Conservation (phyloP, 2,113 vertebrate species). For the Gallinago undulata region DNA sequence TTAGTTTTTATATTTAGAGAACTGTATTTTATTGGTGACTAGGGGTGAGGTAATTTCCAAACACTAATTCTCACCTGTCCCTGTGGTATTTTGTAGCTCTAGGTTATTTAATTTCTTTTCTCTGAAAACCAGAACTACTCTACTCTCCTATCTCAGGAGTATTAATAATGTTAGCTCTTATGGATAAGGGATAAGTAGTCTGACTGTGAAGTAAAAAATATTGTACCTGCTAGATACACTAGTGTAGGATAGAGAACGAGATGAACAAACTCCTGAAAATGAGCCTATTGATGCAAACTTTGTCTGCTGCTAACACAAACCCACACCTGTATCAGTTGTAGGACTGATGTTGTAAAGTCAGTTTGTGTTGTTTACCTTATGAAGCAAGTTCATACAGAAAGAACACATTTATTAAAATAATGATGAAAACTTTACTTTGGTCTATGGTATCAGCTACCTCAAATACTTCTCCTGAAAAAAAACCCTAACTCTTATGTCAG, state of each 20-base stretch:
- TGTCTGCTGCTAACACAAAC: not conserved
- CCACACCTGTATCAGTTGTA: not conserved
- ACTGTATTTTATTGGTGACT: not conserved
- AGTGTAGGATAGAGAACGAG: not conserved
- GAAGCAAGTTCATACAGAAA: not conserved
- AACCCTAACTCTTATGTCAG: no score
- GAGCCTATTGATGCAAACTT: not conserved
- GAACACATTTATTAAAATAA: not conserved
- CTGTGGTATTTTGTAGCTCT: not conserved
- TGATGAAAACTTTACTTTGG: not conserved
- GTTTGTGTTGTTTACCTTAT: not conserved
- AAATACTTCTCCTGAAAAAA: not conserved
- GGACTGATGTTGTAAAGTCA: not conserved
- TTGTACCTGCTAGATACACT: not conserved
- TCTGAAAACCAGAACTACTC: not conserved
- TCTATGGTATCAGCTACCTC: not conserved
- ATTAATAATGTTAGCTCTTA: not conserved
- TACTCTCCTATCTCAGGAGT: not conserved
- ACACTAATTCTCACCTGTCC: not conserved
- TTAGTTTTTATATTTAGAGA: not conserved
- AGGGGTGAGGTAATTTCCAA: not conserved
- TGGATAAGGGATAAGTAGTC: not conserved
- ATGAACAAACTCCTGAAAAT: not conserved
- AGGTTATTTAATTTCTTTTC: not conserved
- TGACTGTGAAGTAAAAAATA: not conserved